Percentiles rank a stretch among this genome's conserved stretches.
Evolutionary conservation across 2,888 invertebrate species (phyloP).

Genomic region (Rhogogaster chlorosoma): DNA sequence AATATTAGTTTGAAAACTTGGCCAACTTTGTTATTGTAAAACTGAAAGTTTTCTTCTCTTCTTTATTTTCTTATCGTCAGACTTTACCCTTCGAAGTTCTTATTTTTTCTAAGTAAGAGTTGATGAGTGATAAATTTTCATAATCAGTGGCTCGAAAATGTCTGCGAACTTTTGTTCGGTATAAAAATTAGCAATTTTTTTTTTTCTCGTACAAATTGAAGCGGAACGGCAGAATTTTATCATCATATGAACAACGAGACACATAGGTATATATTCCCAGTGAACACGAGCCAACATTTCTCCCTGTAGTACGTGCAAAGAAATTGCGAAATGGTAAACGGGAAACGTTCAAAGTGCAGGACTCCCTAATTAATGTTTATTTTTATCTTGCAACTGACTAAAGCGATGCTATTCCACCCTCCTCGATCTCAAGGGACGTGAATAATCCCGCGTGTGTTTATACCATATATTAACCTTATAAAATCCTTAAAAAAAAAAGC

Average conservation of each 20-base stretch:
- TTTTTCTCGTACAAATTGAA: neutral
- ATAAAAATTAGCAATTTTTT: neutral
- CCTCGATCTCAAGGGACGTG: neutral
- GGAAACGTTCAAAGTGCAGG: neutral
- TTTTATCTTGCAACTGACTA: neutral
- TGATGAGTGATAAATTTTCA: conserved; percentile 4
- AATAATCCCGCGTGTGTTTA: neutral
- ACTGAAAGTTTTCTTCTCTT: no score
- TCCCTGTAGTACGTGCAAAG: neutral
- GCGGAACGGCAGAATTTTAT: no score
- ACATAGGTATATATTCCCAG: neutral
- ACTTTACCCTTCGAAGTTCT: neutral
- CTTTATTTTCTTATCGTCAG: no score
- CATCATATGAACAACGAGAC: no score
- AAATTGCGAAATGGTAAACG: neutral
- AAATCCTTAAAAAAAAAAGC: no score
- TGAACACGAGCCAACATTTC: neutral
- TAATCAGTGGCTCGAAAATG: neutral
- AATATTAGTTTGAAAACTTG: no score
- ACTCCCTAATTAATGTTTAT: neutral
- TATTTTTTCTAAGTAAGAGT: neutral
- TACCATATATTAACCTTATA: no score
- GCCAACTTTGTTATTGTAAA: no score
- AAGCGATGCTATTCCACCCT: neutral
- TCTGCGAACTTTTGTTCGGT: neutral